These are phyloP conservation scores for Frieseomelitta varia DNA, from an alignment of 1,140 invertebrate genomes.

Conservation along the genomic window DNA sequence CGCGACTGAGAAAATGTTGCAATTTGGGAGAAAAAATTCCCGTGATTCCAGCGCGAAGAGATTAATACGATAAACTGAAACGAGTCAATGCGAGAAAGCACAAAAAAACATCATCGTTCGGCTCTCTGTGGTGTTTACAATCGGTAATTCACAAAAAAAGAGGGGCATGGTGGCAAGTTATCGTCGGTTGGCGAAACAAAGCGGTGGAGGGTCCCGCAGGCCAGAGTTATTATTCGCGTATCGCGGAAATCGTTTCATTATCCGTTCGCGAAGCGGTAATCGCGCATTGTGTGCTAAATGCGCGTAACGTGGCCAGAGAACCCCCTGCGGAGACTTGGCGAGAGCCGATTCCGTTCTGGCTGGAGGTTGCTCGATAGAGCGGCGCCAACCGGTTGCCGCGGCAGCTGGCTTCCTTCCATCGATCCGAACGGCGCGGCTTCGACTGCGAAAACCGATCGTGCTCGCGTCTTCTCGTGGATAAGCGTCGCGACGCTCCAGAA, in stretches of 20 bases:
- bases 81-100: neutral
- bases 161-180: neutral
- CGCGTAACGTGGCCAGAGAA: conserved; percentile 37
- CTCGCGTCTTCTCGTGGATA: neutral
- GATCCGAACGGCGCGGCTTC: conserved; percentile 8
- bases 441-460: conserved; percentile 22
- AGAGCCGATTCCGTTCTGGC: conserved; percentile 14
- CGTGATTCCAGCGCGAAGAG: too few species aligned
- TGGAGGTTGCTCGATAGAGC: conserved; percentile 21
- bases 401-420: conserved; percentile 42
- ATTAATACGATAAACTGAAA: neutral
- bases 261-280: conserved; percentile 55
- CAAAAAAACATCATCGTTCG: neutral
- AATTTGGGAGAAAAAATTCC: too few species aligned
- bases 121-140: neutral
- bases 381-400: conserved; percentile 47
- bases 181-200: neutral
- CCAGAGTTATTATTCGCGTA: conserved; percentile 56
- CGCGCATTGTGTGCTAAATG: conserved; percentile 66
- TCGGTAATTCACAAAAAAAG: neutral
- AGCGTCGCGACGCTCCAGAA: conserved; percentile 1
- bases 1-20: too few species aligned
- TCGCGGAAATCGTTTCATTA: conserved; percentile 65
- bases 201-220: neutral
- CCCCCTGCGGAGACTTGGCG: conserved; percentile 45